A percentile compares a stretch with the other conserved stretches of the same genome.
Evolutionary conservation across 2,797 vertebrate species (phyloP).

Genomic region (Prionace glauca): DNA sequence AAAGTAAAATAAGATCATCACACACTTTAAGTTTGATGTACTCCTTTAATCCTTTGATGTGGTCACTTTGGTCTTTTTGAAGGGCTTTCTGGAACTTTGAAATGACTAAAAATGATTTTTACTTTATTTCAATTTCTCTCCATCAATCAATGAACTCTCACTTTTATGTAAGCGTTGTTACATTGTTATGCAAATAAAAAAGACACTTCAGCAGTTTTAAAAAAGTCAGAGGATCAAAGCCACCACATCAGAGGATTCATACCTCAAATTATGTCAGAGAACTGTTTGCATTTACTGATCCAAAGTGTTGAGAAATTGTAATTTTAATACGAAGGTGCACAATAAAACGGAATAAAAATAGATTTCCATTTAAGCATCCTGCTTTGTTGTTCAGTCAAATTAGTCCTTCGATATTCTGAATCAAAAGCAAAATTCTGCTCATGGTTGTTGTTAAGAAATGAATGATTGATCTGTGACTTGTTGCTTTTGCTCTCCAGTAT

Average conservation of each 20-base stretch:
- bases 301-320: background rate
- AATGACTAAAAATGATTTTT: background rate
- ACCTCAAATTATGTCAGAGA: constrained; percentile 12
- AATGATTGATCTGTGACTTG: background rate
- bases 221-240: constrained; percentile 33
- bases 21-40: background rate
- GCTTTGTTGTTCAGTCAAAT: background rate
- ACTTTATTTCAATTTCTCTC: background rate
- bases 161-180: background rate
- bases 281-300: constrained; percentile 8
- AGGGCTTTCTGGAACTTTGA: constrained; percentile 1
- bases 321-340: background rate
- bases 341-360: background rate
- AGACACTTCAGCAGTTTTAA: constrained; percentile 17
- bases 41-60: background rate
- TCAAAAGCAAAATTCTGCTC: background rate
- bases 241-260: constrained; percentile 22
- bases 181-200: background rate
- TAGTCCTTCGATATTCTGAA: background rate
- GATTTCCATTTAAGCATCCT: constrained; percentile 5
- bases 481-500: too few species aligned
- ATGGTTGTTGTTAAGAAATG: background rate
- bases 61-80: constrained; percentile 26
- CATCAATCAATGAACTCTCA: background rate
- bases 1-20: background rate